A percentile compares a stretch with the other conserved stretches of the same genome.
Conservation (phyloP, 2,888 invertebrate genomes). For the Deilephila porcellus region DNA sequence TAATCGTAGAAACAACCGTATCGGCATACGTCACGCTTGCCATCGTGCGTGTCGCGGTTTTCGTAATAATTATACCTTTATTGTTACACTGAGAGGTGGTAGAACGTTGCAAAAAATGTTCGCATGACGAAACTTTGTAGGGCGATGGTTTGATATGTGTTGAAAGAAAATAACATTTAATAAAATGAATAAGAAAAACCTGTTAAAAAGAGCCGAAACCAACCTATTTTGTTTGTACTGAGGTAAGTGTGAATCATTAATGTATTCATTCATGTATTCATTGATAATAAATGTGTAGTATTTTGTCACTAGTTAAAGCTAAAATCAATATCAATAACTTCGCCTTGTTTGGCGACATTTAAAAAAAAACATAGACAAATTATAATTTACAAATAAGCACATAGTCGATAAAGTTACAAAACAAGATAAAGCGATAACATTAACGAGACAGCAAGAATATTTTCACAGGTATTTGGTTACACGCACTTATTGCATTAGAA, state of each 20-base stretch:
- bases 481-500: neutral
- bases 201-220: too few relatives aligned
- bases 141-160: neutral
- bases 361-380: neutral
- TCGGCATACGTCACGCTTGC: constrained; percentile 52
- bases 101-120: constrained; percentile 15
- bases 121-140: neutral
- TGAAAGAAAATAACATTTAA: too few relatives aligned
- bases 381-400: neutral
- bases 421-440: constrained; percentile 4
- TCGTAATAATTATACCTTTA: constrained; percentile 50
- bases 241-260: too few relatives aligned
- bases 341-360: neutral
- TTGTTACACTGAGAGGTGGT: constrained; percentile 40
- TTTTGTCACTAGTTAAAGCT: neutral
- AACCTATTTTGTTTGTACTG: too few relatives aligned
- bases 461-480: constrained; percentile 18
- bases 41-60: constrained; percentile 50
- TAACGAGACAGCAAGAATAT: constrained; percentile 21
- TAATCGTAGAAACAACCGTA: constrained; percentile 52
- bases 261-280: too few relatives aligned
- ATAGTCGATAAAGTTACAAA: constrained; percentile 17
- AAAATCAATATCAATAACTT: neutral
- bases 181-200: too few relatives aligned
- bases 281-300: too few relatives aligned